These are phyloP conservation scores for Xanthia icteritia DNA, from an alignment of 2,888 invertebrate genomes.

Conservation along the genomic window DNA sequence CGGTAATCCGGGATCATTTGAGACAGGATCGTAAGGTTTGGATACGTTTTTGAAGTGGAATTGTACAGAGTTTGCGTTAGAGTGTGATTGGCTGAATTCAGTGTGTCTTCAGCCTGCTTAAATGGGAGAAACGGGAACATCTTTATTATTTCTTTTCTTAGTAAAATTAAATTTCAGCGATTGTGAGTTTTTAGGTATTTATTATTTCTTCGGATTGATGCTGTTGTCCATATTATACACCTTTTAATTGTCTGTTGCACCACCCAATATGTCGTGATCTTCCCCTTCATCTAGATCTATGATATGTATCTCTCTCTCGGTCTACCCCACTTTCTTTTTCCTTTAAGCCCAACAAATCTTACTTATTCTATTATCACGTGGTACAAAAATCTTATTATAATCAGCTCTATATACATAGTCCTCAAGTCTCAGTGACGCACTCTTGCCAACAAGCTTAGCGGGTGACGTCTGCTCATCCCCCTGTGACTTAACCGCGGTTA, in stretches of 20 bases:
- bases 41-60: conserved; percentile 69
- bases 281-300: background rate
- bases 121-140: background rate
- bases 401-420: conserved; percentile 70
- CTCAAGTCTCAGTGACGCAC: conserved; percentile 76
- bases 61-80: conserved; percentile 43
- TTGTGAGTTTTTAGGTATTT: background rate
- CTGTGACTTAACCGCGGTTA: conserved; percentile 80
- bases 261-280: background rate
- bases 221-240: background rate
- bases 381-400: background rate
- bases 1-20: conserved; percentile 84
- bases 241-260: too few relatives aligned
- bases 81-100: conserved; percentile 52
- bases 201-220: background rate
- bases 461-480: conserved; percentile 77
- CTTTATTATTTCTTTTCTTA: background rate
- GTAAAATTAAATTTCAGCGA: background rate
- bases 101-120: conserved; percentile 47
- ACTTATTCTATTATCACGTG: background rate
- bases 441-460: conserved; percentile 77
- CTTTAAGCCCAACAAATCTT: background rate
- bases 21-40: conserved; percentile 76
- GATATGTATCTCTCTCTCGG: background rate
- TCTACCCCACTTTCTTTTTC: background rate